Conservation (phyloP, 1,140 invertebrate species). For the Carposina sasakii region DNA sequence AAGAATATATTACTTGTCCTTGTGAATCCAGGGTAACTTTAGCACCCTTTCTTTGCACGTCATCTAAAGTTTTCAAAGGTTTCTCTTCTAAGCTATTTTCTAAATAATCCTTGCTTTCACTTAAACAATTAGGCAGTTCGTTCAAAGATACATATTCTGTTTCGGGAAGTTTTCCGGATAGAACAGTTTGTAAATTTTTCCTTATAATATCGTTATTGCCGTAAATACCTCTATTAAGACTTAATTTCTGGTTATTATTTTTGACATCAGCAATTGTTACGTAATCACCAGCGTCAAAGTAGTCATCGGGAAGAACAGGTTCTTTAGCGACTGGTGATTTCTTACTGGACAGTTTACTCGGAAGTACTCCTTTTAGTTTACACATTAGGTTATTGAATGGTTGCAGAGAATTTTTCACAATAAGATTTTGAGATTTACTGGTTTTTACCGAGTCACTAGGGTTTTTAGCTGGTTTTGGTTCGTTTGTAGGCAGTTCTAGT, state of each 20-base stretch:
- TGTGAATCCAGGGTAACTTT: conserved; percentile 89
- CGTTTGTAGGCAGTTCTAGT: conserved; percentile 61
- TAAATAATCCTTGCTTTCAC: conserved; percentile 59
- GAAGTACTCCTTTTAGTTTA: conserved; percentile 76
- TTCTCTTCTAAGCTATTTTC: conserved; percentile 56
- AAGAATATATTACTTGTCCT: conserved; percentile 91
- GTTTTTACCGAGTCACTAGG: conserved; percentile 45
- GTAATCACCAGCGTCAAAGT: conserved; percentile 82
- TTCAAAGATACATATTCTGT: conserved; percentile 87
- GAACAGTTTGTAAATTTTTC: conserved; percentile 72
- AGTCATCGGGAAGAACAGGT: conserved; percentile 43
- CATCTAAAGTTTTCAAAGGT: conserved; percentile 37
- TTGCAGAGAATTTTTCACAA: conserved; percentile 64
- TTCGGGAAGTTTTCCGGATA: conserved; percentile 74
- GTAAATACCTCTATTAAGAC: conserved; percentile 64
- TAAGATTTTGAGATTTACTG: conserved; percentile 41
- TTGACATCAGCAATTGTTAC: conserved; percentile 87
- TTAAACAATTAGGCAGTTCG: conserved; percentile 79
- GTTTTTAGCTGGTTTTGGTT: conserved; percentile 39
- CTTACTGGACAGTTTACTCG: conserved; percentile 70
- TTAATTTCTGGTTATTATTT: conserved; percentile 80
- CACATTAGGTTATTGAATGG: conserved; percentile 77
- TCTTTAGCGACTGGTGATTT: conserved; percentile 71
- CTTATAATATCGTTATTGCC: conserved; percentile 75
- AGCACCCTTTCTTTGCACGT: conserved; percentile 77